phyloP scores from a whole-genome alignment of 2,888 invertebrate species.

The Heliconius erato region DNA sequence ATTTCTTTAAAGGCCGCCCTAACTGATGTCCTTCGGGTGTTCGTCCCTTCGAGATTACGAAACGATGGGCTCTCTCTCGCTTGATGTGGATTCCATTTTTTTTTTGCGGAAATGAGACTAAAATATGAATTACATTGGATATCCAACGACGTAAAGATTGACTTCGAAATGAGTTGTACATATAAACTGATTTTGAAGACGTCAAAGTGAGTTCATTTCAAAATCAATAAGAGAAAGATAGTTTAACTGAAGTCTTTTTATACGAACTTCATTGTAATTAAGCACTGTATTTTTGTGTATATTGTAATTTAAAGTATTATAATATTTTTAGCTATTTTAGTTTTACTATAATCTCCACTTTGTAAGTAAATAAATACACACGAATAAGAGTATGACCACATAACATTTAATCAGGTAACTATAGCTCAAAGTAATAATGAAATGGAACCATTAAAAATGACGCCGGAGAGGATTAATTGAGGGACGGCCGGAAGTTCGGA shows the following conservation, averaged over 20 bases:
- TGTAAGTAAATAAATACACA: neutral
- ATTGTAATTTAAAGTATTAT: neutral
- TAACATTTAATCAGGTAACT: constrained; percentile 33
- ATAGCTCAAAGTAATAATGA: constrained; percentile 43
- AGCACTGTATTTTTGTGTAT: neutral
- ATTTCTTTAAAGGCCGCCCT: constrained; percentile 54
- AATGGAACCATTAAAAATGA: constrained; percentile 51
- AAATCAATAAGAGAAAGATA: neutral
- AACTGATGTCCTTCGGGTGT: constrained; percentile 51
- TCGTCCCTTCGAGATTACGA: constrained; percentile 50
- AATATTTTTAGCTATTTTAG: neutral
- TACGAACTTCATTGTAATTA: neutral
- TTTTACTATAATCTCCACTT: neutral
- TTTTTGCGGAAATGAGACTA: constrained; percentile 28
- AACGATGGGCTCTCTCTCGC: constrained; percentile 41
- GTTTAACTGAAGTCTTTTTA: neutral
- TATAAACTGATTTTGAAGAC: neutral
- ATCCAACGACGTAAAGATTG: constrained; percentile 7
- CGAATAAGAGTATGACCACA: neutral
- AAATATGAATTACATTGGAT: constrained; percentile 23
- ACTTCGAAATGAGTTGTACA: neutral
- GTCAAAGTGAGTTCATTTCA: neutral
- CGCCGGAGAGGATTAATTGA: constrained; percentile 52
- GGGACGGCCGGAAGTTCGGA: constrained; percentile 51
- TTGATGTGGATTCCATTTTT: constrained; percentile 43